Conservation (phyloP, 2,797 vertebrate species). For the Manis pentadactyla region DNA sequence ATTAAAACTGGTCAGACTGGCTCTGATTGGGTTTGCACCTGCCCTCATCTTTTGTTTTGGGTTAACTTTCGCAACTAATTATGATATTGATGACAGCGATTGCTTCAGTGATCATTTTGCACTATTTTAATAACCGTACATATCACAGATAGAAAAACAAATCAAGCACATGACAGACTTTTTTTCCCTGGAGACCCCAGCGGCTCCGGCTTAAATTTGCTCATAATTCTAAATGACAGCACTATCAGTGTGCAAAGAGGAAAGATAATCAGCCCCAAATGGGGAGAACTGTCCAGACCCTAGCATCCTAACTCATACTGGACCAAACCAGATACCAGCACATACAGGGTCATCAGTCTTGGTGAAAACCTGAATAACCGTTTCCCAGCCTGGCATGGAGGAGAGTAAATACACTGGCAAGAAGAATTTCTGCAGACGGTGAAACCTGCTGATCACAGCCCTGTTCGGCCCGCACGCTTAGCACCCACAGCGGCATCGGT, state of each 20-base stretch:
- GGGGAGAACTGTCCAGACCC: not conserved
- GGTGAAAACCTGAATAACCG: accelerated
- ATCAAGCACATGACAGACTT: no score
- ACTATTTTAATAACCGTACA: not conserved
- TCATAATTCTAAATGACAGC: not conserved
- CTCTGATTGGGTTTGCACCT: not conserved
- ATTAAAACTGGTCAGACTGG: not conserved
- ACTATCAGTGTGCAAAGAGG: not conserved
- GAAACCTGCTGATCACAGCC: accelerated
- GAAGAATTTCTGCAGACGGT: accelerated
- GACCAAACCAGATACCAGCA: accelerated
- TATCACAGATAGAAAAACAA: not conserved
- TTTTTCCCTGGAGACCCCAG: not conserved
- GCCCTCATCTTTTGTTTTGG: no score
- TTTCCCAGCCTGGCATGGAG: not conserved
- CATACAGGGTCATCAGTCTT: not conserved
- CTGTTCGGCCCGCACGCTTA: not conserved
- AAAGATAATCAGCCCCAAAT: not conserved
- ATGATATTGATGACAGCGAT: not conserved
- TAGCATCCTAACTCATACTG: accelerated
- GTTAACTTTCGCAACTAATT: not conserved
- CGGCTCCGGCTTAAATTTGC: not conserved
- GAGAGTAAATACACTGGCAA: accelerated
- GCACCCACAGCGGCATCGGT: accelerated
- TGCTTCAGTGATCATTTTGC: not conserved